A percentile compares a stretch with the other conserved stretches of the same genome.
These are phyloP conservation scores for Emys orbicularis DNA, from an alignment of 2,797 vertebrate genomes.

Conservation along the genomic window DNA sequence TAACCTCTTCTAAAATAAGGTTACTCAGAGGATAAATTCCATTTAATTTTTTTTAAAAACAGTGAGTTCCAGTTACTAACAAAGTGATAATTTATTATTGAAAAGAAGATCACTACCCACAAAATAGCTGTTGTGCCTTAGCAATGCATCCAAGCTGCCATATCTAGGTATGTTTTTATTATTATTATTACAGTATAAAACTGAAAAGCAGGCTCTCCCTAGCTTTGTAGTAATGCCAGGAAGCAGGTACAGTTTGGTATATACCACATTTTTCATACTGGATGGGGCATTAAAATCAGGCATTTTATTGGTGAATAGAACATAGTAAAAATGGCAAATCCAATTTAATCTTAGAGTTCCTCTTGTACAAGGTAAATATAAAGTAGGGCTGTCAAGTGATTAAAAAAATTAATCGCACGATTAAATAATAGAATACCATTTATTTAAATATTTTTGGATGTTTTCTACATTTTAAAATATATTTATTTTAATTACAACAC, in stretches of 20 bases:
- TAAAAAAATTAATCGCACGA: too few species aligned
- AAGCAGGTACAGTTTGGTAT: neutral
- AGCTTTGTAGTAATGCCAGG: neutral
- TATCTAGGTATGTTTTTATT: neutral
- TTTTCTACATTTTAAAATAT: too few species aligned
- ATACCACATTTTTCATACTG: neutral
- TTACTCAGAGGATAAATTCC: neutral
- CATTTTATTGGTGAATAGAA: neutral
- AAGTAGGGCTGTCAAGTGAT: neutral
- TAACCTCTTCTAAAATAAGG: neutral
- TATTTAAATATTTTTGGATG: too few species aligned
- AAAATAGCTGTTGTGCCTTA: neutral
- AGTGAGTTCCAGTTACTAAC: neutral
- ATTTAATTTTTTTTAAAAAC: neutral
- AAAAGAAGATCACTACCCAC: neutral
- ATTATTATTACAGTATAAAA: neutral
- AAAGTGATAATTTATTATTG: neutral
- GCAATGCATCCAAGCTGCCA: neutral
- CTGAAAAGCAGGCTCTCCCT: neutral
- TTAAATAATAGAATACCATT: too few species aligned
- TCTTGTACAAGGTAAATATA: neutral
- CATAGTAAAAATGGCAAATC: neutral
- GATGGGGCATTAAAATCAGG: neutral
- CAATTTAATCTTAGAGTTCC: neutral
- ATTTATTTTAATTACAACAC: too few species aligned